Conservation (phyloP, 2,797 vertebrate genomes). For the Liparis tanakae region DNA sequence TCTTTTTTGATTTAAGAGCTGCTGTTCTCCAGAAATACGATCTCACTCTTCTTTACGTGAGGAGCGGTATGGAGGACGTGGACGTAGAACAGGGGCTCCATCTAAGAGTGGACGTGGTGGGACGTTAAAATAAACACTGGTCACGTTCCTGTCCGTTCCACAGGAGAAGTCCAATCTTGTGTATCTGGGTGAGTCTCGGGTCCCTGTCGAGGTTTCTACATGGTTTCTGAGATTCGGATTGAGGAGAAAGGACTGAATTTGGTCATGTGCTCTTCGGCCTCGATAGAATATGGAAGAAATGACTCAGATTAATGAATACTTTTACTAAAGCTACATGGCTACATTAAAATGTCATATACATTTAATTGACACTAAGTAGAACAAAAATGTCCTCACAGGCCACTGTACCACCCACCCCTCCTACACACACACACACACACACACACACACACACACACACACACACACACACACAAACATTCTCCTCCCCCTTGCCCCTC, state of each 20-base stretch:
- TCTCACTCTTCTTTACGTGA: neutral
- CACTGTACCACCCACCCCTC: constrained; percentile 3
- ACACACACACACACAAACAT: constrained; percentile 9
- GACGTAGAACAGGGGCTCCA: neutral
- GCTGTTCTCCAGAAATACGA: neutral
- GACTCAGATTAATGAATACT: neutral
- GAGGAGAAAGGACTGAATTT: neutral
- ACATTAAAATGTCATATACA: neutral
- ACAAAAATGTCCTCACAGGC: constrained; percentile 6
- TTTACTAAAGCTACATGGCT: neutral
- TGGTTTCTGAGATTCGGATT: neutral
- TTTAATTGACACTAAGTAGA: neutral
- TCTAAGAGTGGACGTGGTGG: neutral
- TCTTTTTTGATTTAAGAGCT: neutral
- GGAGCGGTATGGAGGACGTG: neutral
- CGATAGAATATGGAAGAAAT: constrained; percentile 3
- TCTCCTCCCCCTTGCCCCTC: constrained; percentile 15
- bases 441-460: neutral
- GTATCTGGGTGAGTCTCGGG: constrained; percentile 9
- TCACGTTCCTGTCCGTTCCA: constrained; percentile 8
- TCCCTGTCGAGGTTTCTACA: constrained; percentile 3
- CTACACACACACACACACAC: neutral
- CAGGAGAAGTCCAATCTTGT: constrained; percentile 9
- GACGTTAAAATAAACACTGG: constrained; percentile 2
- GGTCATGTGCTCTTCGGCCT: neutral